Base-by-base conservation (phyloP, 2,888 invertebrate genomes). In the Nephrotoma flavescens region DNA sequence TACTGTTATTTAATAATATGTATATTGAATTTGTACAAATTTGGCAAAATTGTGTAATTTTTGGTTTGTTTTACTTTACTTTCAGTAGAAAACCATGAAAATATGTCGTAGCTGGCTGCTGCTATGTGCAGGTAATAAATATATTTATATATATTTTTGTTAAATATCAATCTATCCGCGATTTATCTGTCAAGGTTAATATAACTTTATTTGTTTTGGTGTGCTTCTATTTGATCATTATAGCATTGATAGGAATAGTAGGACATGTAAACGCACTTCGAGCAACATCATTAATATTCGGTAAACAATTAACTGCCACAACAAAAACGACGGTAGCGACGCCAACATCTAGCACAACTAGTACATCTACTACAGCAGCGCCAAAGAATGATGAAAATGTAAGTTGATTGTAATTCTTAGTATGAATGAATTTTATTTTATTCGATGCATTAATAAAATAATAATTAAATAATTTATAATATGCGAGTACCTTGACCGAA, bases 231-330 rank as follows among this genome's bases (percentile, higher is more conserved):
- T 52, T n/a, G n/a, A 3, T 52, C 12, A n/a, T n/a, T n/a, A 71
- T 90, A 93, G 89, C 89, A 93, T 87, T 92, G 92, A 89, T 90
- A 93, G 88, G 93, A 71, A 91, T 93, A 87, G 89, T 94, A 86
- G 92, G 93, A 89, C 93, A 94, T 88, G 91, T 92, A 42, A 91
- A 92, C 87, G 92, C 92, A 42, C 92, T 93, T 71, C 92, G 93
- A 88, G 94, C 94, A 71, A 94, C 94, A 12, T 93, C 94, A 71
- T 0, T 92, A 87, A 93, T 95, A 90, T 93, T 93, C 90, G 91
- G 93, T 42, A 94, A 92, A 91, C 42, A 90, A 87, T 88, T 90
- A 88, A 89, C 90, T 87, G 89, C 90, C 87, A 89, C 90, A 87
- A 88, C 90, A 86, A 89, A 88, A 87, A 88, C 89, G 84, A 92